Evolutionary conservation across 2,888 invertebrate genomes (phyloP), one percentile per base, ranked within the genome.

Genomic region (Philaethria dido): DNA sequence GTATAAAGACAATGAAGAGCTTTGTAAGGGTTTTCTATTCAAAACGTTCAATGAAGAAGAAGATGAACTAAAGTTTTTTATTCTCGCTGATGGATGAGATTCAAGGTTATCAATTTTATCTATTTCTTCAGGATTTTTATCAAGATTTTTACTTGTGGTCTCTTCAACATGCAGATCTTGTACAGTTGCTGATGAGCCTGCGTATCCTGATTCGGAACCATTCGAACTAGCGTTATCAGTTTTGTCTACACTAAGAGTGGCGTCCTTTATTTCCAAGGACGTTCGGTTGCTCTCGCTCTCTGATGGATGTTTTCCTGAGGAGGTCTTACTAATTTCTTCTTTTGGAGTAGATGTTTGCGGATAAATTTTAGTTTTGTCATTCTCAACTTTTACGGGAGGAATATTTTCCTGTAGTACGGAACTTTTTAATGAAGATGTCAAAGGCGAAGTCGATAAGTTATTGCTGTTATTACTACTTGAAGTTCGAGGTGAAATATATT

Each of bases 201-300:
- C 80, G 62, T 84, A 85, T 14, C 84, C 85, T 47, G 86, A 87
- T 75, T 87, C 86, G 47, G 88, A 86, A 36, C 77, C 81, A 72
- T 80, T 84, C 44, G 78, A 82, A 74, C 84, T 86, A 3, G 72
- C 72, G 71, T 66, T 59, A n/a, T 71, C 62, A 14, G 42, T 57
- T 60, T 62, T 69, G 25, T 64, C 54, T 20, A 13, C 16, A 42
- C 22, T 63, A 16, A 39, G 16, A 25, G 9, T 42, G 22, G 20
- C 20, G 14, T 66, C 68, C 20, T 47, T 66, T 44, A 13, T 42
- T 54, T 67, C 62, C 16, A 47, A 20, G 6, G 54, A 54, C 22
- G 29, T 39, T 64, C 63, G 73, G 70, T 64, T 77, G 67, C 25
- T 78, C 11, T 64, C 63, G 29, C 20, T 20, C 14, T 44, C 29